phyloP scores from a whole-genome alignment of 2,113 vertebrate genomes.

The Nanorana parkeri region DNA sequence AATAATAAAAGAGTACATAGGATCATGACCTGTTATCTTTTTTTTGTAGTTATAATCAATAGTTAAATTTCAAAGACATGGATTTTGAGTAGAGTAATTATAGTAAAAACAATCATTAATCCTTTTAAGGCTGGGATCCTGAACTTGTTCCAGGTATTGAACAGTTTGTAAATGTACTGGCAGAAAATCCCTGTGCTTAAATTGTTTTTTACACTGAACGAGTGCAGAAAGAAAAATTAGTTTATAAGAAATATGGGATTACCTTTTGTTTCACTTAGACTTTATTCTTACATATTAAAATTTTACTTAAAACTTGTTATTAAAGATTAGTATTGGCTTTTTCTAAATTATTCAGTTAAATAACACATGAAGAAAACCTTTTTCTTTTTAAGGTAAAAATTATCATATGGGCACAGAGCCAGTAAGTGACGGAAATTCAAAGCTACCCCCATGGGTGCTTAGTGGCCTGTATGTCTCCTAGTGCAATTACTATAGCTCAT shows the following conservation, averaged over 20 bases:
- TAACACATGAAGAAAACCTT: not conserved
- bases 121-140: conserved; percentile 17
- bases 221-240: not conserved
- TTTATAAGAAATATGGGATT: conserved; percentile 1
- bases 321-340: not conserved
- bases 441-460: too few relatives aligned
- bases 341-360: not conserved
- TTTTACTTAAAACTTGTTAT: not conserved
- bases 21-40: not conserved
- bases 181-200: conserved; percentile 25
- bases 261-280: not conserved
- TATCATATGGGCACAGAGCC: too few relatives aligned
- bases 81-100: not conserved
- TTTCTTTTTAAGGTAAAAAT: too few relatives aligned
- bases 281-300: not conserved
- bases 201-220: conserved; percentile 11
- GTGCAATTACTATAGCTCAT: too few relatives aligned
- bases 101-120: conserved; percentile 36
- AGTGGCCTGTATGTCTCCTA: too few relatives aligned
- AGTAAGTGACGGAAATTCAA: too few relatives aligned
- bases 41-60: not conserved
- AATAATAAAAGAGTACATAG: not conserved
- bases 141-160: conserved; percentile 23
- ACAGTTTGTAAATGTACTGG: conserved; percentile 8
- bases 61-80: conserved; percentile 8